Evolutionary conservation across 2,113 vertebrate species (phyloP), one percentile per base, ranked within the genome.

Genomic region (Melanostigma gelatinosum): DNA sequence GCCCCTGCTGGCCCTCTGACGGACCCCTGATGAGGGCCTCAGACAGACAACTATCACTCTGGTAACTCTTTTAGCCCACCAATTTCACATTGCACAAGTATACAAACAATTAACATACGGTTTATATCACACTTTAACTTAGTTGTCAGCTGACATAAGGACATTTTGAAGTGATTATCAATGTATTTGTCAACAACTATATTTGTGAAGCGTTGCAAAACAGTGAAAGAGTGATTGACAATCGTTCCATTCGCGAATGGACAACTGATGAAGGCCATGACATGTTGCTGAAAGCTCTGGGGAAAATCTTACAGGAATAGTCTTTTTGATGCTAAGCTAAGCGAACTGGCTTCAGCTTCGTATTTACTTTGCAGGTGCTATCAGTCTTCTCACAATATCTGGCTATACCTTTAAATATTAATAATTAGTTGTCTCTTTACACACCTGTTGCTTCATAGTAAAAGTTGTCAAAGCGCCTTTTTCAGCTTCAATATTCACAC

Each of bases 21-120:
- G 93, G 79, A 0, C 89, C 92, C 69, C 87, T 95, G 27, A 20
- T 92, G 95, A 27, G 89, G 85, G 64, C 85, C 92, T 86, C 86
- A 75, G 34, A 87, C 94, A 9, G 78, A 88, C 24, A 8, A 57
- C 18, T 6, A 12, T 55, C 12, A 40, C 22, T 62, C 54, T 34
- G 13, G 15, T 55, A 57, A 66, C 67, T 64, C 38, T 72, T 48
- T 82, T 58, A 61, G 9, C 0, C 15, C 0, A 4, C 8, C 20
- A 58, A 6, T 69, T 22, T 76, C 24, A 36, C 34, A 77, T 63
- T 42, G 6, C 44, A 27, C 11, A 57, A 66, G 4, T 1, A 8
- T 29, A 34, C 22, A 79, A 44, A 52, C 2, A 32, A 32, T 64
- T 11, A 32, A 46, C 27, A 24, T 10, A 27, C 12, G 22, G 18